A percentile compares a stretch with the other conserved stretches of the same genome.
phyloP scores from a whole-genome alignment of 1,140 invertebrate genomes.

The Babylonia areolata region DNA sequence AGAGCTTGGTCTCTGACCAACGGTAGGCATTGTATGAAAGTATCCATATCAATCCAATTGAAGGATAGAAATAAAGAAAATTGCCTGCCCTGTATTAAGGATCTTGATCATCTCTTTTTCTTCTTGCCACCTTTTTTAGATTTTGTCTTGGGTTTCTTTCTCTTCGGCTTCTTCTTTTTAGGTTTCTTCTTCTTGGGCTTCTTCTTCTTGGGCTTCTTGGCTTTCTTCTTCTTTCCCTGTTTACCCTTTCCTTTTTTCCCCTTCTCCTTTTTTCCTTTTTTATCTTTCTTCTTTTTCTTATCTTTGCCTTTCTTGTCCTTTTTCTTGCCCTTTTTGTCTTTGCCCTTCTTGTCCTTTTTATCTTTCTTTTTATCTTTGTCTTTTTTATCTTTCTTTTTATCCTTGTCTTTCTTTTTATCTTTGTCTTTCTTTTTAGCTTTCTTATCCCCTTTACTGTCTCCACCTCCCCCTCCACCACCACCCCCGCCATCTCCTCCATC shows the following conservation, averaged over 20 bases:
- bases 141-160: too few species aligned
- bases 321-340: background rate
- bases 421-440: background rate
- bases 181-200: background rate
- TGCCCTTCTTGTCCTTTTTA: constrained; percentile 22
- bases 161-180: background rate
- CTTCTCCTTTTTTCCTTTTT: background rate
- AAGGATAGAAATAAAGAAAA: too few species aligned
- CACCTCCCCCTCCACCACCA: background rate
- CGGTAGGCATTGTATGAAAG: too few species aligned
- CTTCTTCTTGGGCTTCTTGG: background rate
- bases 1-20: too few species aligned
- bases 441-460: background rate
- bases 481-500: background rate
- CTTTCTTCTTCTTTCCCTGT: background rate
- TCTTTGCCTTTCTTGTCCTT: background rate
- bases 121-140: background rate
- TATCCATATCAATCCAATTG: too few species aligned
- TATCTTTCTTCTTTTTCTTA: background rate
- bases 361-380: background rate
- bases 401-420: background rate
- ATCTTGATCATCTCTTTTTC: background rate
- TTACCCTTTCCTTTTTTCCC: background rate
- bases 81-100: too few species aligned
- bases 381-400: background rate